Evolutionary conservation across 2,113 vertebrate species (phyloP), one percentile per base, ranked within the genome.

Genomic region (Apeltes quadracus): DNA sequence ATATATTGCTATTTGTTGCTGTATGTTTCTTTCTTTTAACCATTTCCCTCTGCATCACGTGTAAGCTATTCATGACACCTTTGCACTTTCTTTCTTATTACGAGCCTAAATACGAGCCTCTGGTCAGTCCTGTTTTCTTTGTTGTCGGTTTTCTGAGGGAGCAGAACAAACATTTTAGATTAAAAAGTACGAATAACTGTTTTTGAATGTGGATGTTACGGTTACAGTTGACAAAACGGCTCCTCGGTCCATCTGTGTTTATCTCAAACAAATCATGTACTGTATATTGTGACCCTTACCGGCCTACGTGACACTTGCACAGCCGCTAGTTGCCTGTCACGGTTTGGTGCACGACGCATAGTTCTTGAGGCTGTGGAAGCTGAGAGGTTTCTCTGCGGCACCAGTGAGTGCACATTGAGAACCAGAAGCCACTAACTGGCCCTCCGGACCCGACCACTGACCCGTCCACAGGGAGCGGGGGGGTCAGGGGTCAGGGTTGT

Each of bases 311-410:
- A n/a, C 0, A 11, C 3, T n/a, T 55, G 44, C 34, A 56, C 38
- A 54, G 14, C 9, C 0, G 4, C 11, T 1, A 38, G 36, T 43
- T 43, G 41, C 41, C 41, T 43, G 13, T n/a, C 11, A 27, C 15
- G 18, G 20, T 20, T 66, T 61, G 53, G 36, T 76, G 54, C 29
- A 16, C 69, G 22, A 29, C 44, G 25, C 61, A 39, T 46, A 63
- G 48, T 43, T 38, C 39, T 63, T 41, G 23, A 38, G 9, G 56
- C 82, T 87, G 82, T 82, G 82, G 69, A 82, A 84, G 79, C 62
- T 68, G 18, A 57, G 41, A 63, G 36, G 66, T 29, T 44, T 81
- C 75, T 69, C 51, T 83, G 81, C 58, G 63, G 74, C 34, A 50
- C 73, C 70, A 83, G 74, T 0, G 70, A 15, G 67, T 82, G 78